A percentile compares a stretch with the other conserved stretches of the same genome.
phyloP scores from a whole-genome alignment of 2,888 invertebrate genomes.

The Epinotia nisella region DNA sequence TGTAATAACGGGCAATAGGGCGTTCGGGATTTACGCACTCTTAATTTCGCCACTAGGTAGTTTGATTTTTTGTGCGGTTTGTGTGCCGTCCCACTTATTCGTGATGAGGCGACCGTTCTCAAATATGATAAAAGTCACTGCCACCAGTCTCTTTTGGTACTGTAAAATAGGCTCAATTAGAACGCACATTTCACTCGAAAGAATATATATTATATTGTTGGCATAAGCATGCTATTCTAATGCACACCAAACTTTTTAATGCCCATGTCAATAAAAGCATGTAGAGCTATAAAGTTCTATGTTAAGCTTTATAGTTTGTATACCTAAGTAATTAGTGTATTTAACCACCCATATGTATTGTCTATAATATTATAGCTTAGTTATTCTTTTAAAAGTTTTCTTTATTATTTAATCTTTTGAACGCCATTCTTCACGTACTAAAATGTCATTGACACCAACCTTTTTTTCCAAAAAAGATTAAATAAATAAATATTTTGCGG shows the following conservation, averaged over 20 bases:
- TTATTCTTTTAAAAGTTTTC: not conserved
- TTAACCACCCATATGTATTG: not conserved
- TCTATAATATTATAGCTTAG: not conserved
- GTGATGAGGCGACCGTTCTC: too few relatives aligned
- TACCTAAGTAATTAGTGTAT: not conserved
- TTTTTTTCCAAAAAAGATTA: too few relatives aligned
- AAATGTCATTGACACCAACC: too few relatives aligned
- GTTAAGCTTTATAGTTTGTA: not conserved
- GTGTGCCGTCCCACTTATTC: too few relatives aligned
- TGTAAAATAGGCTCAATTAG: not conserved
- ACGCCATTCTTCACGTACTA: too few relatives aligned
- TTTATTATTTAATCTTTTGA: not conserved
- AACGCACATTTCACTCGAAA: not conserved
- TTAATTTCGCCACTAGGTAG: not conserved
- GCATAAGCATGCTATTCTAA: too few relatives aligned
- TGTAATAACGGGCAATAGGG: not conserved
- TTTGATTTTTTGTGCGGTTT: not conserved
- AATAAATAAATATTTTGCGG: too few relatives aligned
- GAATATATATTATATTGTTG: too few relatives aligned
- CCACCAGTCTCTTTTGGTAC: not conserved
- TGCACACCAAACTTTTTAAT: too few relatives aligned
- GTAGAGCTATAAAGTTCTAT: not conserved
- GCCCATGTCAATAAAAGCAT: not conserved
- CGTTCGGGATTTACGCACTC: not conserved
- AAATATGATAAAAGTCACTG: not conserved